These are phyloP conservation scores for Arothron firmamentum DNA, from an alignment of 2,113 vertebrate species.

Conservation along the genomic window DNA sequence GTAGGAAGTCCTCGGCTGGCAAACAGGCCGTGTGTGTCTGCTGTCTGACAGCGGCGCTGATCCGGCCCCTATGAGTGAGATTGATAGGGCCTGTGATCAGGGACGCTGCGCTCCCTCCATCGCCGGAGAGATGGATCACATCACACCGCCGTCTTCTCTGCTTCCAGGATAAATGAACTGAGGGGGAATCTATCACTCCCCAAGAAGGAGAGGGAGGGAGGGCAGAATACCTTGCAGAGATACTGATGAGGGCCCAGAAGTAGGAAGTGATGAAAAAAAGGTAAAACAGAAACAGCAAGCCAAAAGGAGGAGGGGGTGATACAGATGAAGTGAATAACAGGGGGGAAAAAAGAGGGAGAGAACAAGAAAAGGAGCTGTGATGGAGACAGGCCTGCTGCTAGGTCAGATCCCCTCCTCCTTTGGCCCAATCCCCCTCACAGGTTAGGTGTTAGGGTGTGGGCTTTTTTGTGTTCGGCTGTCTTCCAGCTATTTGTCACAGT, in stretches of 20 bases:
- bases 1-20: constrained; percentile 65
- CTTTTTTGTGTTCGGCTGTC: constrained; percentile 71
- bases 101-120: constrained; percentile 73
- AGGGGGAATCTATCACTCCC: constrained; percentile 77
- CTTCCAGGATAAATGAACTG: constrained; percentile 80
- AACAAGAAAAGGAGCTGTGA: constrained; percentile 32
- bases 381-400: constrained; percentile 58
- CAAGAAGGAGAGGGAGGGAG: constrained; percentile 47
- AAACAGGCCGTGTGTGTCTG: constrained; percentile 62
- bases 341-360: constrained; percentile 19
- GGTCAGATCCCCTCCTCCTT: constrained; percentile 48
- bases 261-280: constrained; percentile 27
- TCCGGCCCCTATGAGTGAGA: constrained; percentile 77
- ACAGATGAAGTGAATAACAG: constrained; percentile 29
- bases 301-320: constrained; percentile 19
- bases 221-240: constrained; percentile 52
- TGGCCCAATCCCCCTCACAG: constrained; percentile 61
- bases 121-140: constrained; percentile 77
- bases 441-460: constrained; percentile 73
- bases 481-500: constrained; percentile 76
- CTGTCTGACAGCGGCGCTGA: constrained; percentile 72
- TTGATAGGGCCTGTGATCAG: constrained; percentile 79
- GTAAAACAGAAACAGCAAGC: constrained; percentile 35
- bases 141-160: constrained; percentile 73
- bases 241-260: constrained; percentile 48